These are phyloP conservation scores for Eurois occulta DNA, from an alignment of 2,888 invertebrate species.

Conservation along the genomic window DNA sequence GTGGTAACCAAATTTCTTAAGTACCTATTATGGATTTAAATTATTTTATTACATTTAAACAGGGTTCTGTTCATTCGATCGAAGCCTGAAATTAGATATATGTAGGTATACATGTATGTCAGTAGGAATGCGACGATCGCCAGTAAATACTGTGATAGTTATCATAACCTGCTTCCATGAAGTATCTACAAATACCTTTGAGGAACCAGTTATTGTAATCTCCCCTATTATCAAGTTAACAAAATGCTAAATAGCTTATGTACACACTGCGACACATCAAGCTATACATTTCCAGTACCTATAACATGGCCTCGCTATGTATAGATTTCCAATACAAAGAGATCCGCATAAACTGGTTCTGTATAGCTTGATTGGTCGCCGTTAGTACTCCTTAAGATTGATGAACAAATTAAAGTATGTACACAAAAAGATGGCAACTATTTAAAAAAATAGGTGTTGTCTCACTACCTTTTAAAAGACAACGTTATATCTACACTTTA, in stretches of 20 bases:
- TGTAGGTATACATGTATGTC: conserved; percentile 9
- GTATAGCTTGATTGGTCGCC: too few species aligned
- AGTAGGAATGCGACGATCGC: conserved; percentile 31
- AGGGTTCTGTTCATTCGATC: too few species aligned
- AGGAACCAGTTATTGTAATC: conserved; percentile 49
- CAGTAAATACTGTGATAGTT: conserved; percentile 21
- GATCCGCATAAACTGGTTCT: too few species aligned
- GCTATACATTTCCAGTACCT: too few species aligned
- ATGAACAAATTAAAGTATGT: background rate
- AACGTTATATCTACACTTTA: too few species aligned
- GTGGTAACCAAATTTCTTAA: background rate
- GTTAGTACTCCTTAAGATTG: background rate
- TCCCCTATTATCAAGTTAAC: conserved; percentile 3
- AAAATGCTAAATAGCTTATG: background rate
- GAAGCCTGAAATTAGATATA: too few species aligned
- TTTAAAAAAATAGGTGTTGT: background rate
- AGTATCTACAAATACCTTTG: conserved; percentile 17
- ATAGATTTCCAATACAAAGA: too few species aligned
- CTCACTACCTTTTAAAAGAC: background rate
- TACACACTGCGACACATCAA: too few species aligned
- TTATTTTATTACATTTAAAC: background rate
- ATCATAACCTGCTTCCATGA: conserved; percentile 47
- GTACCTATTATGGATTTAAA: background rate
- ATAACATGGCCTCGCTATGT: too few species aligned
- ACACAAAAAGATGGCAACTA: background rate